Percentiles rank a stretch among this genome's conserved stretches.
phyloP scores from a whole-genome alignment of 2,797 vertebrate genomes.

The Tamandua tetradactyla region DNA sequence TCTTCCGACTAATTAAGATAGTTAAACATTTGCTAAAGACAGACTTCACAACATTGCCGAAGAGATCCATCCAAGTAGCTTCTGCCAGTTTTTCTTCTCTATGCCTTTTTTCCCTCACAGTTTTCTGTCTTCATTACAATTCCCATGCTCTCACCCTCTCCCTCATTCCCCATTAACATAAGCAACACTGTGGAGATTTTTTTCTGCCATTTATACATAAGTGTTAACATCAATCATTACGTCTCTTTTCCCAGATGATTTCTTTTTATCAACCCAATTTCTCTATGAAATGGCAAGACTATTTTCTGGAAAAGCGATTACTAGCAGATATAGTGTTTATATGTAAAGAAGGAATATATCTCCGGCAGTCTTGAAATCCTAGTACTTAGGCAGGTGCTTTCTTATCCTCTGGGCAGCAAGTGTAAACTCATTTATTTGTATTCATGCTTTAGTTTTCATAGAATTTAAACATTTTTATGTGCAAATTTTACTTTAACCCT shows the following conservation, averaged over 20 bases:
- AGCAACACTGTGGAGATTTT: neutral
- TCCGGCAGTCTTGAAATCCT: neutral
- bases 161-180: neutral
- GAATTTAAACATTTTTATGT: constrained; percentile 16
- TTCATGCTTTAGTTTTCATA: constrained; percentile 33
- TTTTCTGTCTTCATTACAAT: too few species aligned
- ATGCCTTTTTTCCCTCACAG: too few species aligned
- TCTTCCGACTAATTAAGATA: neutral
- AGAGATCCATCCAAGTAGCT: neutral
- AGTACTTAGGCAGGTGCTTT: neutral
- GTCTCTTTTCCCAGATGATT: neutral
- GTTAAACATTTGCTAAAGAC: neutral
- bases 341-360: neutral
- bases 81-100: neutral
- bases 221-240: neutral
- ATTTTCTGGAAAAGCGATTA: neutral
- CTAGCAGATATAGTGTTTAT: neutral
- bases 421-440: neutral
- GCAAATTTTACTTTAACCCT: constrained; percentile 26
- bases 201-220: neutral
- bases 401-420: neutral
- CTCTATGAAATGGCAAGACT: neutral
- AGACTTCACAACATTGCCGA: neutral
- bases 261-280: neutral
- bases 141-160: too few species aligned